Evolutionary conservation across 2,888 invertebrate species (phyloP).

Genomic region (Camponotus fellah): DNA sequence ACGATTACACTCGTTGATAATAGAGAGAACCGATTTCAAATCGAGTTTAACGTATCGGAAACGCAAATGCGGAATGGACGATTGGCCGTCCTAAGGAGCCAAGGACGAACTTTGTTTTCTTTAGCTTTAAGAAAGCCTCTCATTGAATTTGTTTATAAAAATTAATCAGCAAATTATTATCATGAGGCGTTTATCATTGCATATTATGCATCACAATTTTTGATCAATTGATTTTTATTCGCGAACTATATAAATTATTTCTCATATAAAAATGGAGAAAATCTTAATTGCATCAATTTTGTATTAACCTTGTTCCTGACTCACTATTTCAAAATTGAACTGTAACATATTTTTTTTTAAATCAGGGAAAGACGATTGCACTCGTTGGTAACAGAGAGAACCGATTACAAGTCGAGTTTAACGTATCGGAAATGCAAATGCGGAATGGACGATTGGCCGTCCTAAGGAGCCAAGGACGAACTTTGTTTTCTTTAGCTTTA

Average conservation of each 20-base stretch:
- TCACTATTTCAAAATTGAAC: too few species aligned
- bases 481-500: too few species aligned
- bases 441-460: too few species aligned
- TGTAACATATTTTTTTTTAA: too few species aligned
- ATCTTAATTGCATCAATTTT: too few species aligned
- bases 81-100: conserved; percentile 11
- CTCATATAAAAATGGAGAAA: neutral
- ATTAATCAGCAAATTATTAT: neutral
- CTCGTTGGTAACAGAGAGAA: too few species aligned
- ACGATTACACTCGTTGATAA: conserved; percentile 48
- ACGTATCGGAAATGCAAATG: too few species aligned
- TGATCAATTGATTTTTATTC: neutral
- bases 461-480: too few species aligned
- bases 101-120: conserved; percentile 19
- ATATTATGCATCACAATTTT: neutral
- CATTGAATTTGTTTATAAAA: neutral
- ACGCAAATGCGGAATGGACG: conserved; percentile 24
- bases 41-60: conserved; percentile 39
- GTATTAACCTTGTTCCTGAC: too few species aligned
- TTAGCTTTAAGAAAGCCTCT: neutral
- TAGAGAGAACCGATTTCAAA: conserved; percentile 61
- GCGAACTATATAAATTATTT: too few species aligned
- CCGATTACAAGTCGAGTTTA: too few species aligned
- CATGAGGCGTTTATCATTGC: neutral
- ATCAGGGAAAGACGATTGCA: too few species aligned